A percentile compares a stretch with the other conserved stretches of the same genome.
phyloP scores from a whole-genome alignment of 2,113 vertebrate species.

The Proterorhinus semilunaris region DNA sequence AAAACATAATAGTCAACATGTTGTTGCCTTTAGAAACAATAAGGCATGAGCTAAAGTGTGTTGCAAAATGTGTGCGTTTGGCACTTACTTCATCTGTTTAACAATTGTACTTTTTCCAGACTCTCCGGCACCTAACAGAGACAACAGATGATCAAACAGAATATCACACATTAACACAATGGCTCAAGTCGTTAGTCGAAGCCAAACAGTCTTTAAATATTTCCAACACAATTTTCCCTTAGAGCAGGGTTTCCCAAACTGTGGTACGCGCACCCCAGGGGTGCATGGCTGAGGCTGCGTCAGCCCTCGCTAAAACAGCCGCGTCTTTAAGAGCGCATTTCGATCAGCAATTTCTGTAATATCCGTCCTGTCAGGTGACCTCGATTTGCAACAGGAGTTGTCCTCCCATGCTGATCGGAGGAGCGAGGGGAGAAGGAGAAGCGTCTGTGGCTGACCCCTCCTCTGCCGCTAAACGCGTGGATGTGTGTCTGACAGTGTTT shows the following conservation, averaged over 20 bases:
- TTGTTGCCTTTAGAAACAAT: constrained; percentile 4
- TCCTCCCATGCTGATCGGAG: too few relatives aligned
- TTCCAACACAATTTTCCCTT: background rate
- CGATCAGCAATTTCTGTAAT: too few relatives aligned
- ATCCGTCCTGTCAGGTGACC: too few relatives aligned
- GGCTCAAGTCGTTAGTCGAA: background rate
- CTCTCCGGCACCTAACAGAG: constrained; percentile 91
- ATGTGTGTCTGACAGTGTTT: too few relatives aligned
- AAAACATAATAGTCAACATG: background rate
- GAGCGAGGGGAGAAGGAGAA: too few relatives aligned
- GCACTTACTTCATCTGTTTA: constrained; percentile 99
- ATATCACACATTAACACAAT: background rate
- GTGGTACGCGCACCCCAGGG: too few relatives aligned
- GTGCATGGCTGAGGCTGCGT: too few relatives aligned
- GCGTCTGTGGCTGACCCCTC: too few relatives aligned
- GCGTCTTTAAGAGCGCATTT: too few relatives aligned
- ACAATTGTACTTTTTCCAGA: constrained; percentile 99
- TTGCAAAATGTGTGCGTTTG: background rate
- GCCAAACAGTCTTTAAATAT: background rate
- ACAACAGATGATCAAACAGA: constrained; percentile 19
- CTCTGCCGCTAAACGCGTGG: too few relatives aligned
- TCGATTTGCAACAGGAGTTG: too few relatives aligned
- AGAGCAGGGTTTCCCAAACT: background rate
- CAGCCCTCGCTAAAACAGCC: too few relatives aligned
- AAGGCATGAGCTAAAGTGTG: background rate